Percentiles rank a stretch among this genome's conserved stretches.
Evolutionary conservation across 1,140 invertebrate species (phyloP).

Genomic region (Hirudo medicinalis): DNA sequence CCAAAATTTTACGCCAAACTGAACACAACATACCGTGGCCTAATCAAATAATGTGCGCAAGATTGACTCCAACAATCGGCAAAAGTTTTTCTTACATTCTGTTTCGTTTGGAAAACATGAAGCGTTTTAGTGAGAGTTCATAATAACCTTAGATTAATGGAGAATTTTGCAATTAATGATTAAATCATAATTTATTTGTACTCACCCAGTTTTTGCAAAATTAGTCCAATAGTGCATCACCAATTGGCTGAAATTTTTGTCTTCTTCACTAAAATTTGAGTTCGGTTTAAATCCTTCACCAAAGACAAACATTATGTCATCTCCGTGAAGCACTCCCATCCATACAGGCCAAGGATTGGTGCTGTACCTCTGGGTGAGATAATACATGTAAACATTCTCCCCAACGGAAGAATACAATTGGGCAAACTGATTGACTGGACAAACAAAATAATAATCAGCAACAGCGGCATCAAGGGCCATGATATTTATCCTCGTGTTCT

Average conservation of each 20-base stretch:
- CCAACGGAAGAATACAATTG: conserved; percentile 71
- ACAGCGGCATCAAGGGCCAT: conserved; percentile 80
- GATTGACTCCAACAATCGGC: no score
- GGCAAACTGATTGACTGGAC: conserved; percentile 83
- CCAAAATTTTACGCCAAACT: no score
- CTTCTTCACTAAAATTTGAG: conserved; percentile 54
- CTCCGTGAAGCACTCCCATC: conserved; percentile 85
- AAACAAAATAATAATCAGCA: conserved; percentile 93
- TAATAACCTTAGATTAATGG: no score
- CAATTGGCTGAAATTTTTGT: conserved; percentile 62
- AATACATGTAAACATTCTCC: conserved; percentile 71
- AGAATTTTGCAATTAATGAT: no score
- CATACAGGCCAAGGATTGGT: conserved; percentile 78
- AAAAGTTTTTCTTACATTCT: no score
- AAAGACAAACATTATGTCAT: conserved; percentile 84
- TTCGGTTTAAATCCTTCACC: conserved; percentile 70
- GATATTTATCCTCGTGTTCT: conserved; percentile 67
- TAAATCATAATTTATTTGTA: conserved; percentile 1
- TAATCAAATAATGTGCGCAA: no score
- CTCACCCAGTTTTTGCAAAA: conserved; percentile 71
- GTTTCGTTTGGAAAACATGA: no score
- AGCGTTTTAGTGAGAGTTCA: no score
- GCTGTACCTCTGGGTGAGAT: conserved; percentile 64
- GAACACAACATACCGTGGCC: no score
- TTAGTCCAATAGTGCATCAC: conserved; percentile 77